phyloP scores from a whole-genome alignment of 2,797 vertebrate species.

The Gallinago stenura region DNA sequence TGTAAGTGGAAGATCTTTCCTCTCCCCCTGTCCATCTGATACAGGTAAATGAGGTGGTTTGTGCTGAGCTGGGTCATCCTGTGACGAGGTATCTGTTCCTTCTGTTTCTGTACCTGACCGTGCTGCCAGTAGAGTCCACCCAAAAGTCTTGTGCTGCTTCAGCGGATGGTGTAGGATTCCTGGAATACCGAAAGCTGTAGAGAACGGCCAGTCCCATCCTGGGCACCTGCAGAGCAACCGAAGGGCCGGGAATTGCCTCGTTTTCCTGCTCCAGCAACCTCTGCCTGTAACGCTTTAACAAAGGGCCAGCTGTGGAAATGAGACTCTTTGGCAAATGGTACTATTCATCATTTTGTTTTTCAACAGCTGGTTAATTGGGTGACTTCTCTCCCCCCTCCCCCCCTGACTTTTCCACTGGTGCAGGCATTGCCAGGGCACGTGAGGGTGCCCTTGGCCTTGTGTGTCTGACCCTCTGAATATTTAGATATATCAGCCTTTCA shows the following conservation, averaged over 20 bases:
- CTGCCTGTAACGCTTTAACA: neutral
- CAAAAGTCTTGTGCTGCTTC: neutral
- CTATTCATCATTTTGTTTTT: neutral
- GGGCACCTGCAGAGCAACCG: neutral
- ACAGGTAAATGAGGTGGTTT: neutral
- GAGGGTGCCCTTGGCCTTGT: conserved; percentile 12
- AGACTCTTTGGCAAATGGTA: neutral
- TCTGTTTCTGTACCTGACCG: neutral
- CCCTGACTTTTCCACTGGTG: neutral
- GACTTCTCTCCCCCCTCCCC: neutral
- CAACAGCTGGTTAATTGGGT: neutral
- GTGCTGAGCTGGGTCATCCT: neutral
- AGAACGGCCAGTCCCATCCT: neutral
- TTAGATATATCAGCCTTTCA: neutral
- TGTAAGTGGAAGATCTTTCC: neutral
- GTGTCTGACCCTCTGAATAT: neutral
- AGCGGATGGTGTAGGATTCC: neutral
- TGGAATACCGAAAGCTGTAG: neutral
- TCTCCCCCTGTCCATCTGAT: neutral
- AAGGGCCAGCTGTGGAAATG: conserved; percentile 21
- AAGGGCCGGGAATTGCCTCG: neutral
- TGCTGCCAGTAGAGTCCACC: neutral
- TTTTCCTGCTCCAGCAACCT: neutral
- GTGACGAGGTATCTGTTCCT: neutral
- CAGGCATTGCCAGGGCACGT: conserved; percentile 4